Base-by-base conservation (phyloP, 2,888 invertebrate genomes). In the Diarsia mendica region DNA sequence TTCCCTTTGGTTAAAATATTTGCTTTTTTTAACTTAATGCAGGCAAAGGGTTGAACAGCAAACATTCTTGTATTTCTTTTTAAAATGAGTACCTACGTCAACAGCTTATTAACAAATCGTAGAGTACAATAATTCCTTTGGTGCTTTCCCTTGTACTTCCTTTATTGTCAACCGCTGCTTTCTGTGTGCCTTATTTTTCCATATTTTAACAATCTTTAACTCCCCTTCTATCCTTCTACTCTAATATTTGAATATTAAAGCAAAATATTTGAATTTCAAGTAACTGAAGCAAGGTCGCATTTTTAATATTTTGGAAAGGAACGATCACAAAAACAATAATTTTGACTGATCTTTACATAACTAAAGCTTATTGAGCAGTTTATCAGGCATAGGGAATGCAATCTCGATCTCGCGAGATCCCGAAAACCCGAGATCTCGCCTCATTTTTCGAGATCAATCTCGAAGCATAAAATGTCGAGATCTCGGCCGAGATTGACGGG, bases 161-260 rank as follows among this genome's bases (percentile, higher is more conserved):
- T 72, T 69, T 74, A 55, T 73, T 80, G 74, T 73, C 75, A 70
- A 78, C 55, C 65, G 70, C 80, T 82, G 86, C 86, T 86, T 86
- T 80, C 69, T 85, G 77, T 86, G 85, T 83, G 80, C 78, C 77
- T 83, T 76, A 64, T 72, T 75, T 77, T 77, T 69, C 58, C 75
- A 23, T 74, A 8, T 67, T 44, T 28, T 71, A 73, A 80, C 74
- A 71, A 65, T 60, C 28, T 75, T 49, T 55, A 51, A 74, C 44
- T 55, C 69, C 49, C 18, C 28, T 55, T n/a, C 53, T 53, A 53
- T n/a, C 13, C n/a, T 64, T 28, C 15, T 69, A 10, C 10, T 46
- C 8, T 11, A 46, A 11, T 46, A 48, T 9, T 58, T 44, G 23
- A 6, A 53, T 70, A 33, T 10, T 5, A 11, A 18, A 51, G 15